phyloP scores from a whole-genome alignment of 2,888 invertebrate species.

The Habrosyne pyritoides region DNA sequence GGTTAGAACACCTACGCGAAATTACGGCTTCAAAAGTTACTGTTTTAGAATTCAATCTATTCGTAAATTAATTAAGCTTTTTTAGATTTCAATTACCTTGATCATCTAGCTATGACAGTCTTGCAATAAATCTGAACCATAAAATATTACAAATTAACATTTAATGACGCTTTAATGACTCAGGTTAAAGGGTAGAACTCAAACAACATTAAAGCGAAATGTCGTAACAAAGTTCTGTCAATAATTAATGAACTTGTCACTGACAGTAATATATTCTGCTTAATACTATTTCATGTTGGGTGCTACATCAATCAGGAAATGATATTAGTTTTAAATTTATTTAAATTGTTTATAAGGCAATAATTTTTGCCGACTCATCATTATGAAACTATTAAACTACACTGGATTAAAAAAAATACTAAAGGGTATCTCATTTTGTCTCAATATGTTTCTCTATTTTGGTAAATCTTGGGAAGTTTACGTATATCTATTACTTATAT shows the following conservation, averaged over 20 bases:
- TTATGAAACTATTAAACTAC: no score
- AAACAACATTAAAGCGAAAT: slow-evolving; percentile 16
- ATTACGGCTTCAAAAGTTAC: slow-evolving; percentile 8
- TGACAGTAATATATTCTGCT: neutral
- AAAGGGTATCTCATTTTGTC: no score
- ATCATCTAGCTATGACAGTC: neutral
- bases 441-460: no score
- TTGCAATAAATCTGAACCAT: neutral
- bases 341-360: neutral
- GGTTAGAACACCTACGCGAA: slow-evolving; percentile 40
- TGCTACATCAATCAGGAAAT: neutral
- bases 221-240: slow-evolving; percentile 25
- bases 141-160: neutral
- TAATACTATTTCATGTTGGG: neutral
- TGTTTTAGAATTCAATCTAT: neutral
- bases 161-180: neutral
- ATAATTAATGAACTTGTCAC: slow-evolving; percentile 30
- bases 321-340: neutral
- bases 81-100: neutral
- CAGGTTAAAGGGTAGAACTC: slow-evolving; percentile 10
- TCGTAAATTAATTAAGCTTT: neutral
- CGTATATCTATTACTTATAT: no score
- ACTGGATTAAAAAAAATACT: no score
- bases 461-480: no score
- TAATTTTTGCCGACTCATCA: no score